These are phyloP conservation scores for Rhinoptilus africanus DNA, from an alignment of 2,113 vertebrate genomes.

Conservation along the genomic window DNA sequence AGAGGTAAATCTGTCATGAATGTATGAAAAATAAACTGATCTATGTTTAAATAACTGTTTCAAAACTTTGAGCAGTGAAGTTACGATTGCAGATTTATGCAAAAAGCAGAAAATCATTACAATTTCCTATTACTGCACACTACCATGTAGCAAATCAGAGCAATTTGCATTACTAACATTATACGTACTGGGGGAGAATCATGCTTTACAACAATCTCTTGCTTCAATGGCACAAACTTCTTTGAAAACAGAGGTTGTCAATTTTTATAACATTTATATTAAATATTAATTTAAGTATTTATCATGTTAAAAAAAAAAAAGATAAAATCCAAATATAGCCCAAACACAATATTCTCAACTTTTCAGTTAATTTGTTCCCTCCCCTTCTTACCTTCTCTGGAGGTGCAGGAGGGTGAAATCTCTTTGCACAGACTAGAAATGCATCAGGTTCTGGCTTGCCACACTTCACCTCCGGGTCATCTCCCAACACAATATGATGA, in stretches of 20 bases:
- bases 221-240: background rate
- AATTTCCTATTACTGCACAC: background rate
- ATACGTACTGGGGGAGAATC: background rate
- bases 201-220: background rate
- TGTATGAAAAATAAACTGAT: background rate
- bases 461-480: conserved; percentile 83
- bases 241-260: background rate
- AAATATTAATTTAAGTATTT: background rate
- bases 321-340: background rate
- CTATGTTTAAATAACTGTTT: background rate
- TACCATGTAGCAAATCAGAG: background rate
- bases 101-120: background rate
- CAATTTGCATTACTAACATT: background rate
- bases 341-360: background rate
- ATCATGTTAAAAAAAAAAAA: background rate
- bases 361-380: background rate
- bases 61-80: background rate
- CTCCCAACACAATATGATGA: conserved; percentile 85
- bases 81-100: background rate
- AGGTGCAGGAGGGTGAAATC: conserved; percentile 79
- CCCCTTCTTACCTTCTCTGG: conserved; percentile 75
- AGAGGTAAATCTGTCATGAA: conserved; percentile 1
- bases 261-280: background rate
- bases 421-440: conserved; percentile 85
- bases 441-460: conserved; percentile 87